Conservation (phyloP, 2,797 vertebrate species). For the Tarsius wallacei region DNA sequence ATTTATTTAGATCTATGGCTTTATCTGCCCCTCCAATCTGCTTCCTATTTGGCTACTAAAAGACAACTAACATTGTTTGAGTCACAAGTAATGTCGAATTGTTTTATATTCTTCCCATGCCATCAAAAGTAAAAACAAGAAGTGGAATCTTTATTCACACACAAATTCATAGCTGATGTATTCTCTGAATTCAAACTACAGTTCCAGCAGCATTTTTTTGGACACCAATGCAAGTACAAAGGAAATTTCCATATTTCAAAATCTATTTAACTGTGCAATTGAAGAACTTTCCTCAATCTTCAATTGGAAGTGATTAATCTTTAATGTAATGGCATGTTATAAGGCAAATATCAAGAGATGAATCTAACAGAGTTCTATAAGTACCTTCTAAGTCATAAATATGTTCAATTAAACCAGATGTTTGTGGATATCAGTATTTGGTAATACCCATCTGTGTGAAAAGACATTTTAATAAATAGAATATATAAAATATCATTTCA, state of each 20-base stretch:
- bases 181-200: conserved; percentile 14
- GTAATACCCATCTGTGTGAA: background rate
- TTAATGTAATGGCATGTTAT: background rate
- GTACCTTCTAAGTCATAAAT: conserved; percentile 11
- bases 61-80: background rate
- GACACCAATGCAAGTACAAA: background rate
- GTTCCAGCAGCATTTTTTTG: background rate
- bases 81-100: background rate
- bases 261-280: background rate
- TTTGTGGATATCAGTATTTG: conserved; percentile 31
- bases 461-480: conserved; percentile 27
- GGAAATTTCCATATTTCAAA: conserved; percentile 49
- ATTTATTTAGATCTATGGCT: conserved; percentile 76
- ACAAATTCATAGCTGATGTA: background rate
- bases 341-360: conserved; percentile 29
- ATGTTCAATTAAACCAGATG: background rate
- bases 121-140: conserved; percentile 25
- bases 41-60: conserved; percentile 57
- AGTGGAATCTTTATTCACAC: background rate
- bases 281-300: background rate
- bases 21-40: background rate
- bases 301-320: background rate
- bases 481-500: conserved; percentile 2
- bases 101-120: background rate
- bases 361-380: background rate